Percentiles rank a stretch among this genome's conserved stretches.
Conservation (phyloP, 2,797 vertebrate genomes). For the Neosalanx taihuensis region DNA sequence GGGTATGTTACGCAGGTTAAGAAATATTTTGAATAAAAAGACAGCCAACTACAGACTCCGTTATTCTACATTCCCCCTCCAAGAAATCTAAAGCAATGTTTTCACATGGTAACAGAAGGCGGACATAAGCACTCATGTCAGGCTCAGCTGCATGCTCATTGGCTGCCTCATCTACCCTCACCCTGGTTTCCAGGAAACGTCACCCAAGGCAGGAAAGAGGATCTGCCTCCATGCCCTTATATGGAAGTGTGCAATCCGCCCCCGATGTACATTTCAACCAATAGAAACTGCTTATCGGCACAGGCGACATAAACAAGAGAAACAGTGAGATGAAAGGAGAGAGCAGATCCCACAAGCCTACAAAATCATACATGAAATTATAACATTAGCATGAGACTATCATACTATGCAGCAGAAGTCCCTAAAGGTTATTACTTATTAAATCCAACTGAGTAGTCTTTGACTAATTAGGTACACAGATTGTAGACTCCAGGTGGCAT, state of each 20-base stretch:
- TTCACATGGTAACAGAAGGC: slow-evolving; percentile 79
- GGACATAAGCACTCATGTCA: slow-evolving; percentile 61
- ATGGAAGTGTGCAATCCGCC: slow-evolving; percentile 69
- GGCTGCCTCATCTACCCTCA: slow-evolving; percentile 62
- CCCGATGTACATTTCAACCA: slow-evolving; percentile 59
- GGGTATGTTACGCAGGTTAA: neutral
- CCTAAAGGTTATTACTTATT: neutral
- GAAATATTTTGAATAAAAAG: slow-evolving; percentile 10
- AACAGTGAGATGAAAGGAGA: slow-evolving; percentile 57
- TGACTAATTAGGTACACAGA: neutral
- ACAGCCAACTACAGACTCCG: neutral
- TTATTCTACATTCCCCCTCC: neutral
- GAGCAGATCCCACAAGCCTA: neutral
- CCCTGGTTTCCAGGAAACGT: slow-evolving; percentile 66
- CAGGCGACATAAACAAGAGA: slow-evolving; percentile 71
- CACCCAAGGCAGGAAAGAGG: slow-evolving; percentile 47
- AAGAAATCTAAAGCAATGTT: slow-evolving; percentile 35
- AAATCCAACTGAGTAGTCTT: neutral
- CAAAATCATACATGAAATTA: neutral
- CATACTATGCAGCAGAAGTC: neutral
- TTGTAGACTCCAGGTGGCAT: neutral
- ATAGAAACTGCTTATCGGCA: slow-evolving; percentile 66
- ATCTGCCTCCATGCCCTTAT: slow-evolving; percentile 73
- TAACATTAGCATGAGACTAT: neutral
- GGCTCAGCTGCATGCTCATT: slow-evolving; percentile 57